Evolutionary conservation across 2,113 vertebrate species (phyloP).

Genomic region (Pica pica): DNA sequence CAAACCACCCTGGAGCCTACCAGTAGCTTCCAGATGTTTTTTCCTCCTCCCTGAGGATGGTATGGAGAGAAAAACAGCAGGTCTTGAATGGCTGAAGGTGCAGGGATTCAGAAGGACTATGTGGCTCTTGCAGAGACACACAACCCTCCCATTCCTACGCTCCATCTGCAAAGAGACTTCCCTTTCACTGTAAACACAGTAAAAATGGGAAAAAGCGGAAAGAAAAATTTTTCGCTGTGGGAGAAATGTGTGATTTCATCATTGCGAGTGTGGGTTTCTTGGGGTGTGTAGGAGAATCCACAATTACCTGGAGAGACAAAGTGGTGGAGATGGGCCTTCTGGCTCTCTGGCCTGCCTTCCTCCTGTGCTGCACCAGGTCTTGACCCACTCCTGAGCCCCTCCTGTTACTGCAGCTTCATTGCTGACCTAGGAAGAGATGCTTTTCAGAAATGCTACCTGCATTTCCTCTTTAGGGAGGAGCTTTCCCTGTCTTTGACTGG

Average conservation of each 20-base stretch:
- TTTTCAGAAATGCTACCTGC: not conserved
- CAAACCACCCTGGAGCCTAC: not conserved
- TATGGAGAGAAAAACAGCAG: not conserved
- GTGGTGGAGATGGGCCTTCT: not conserved
- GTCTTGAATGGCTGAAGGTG: not conserved
- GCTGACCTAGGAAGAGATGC: not conserved
- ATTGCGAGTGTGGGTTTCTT: not conserved
- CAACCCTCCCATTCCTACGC: not conserved
- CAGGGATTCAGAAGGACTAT: not conserved
- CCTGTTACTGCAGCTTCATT: not conserved
- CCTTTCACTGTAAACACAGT: conserved; percentile 4
- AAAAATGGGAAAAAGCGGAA: not conserved
- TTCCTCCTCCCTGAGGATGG: not conserved
- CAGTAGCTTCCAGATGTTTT: not conserved
- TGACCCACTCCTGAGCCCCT: not conserved
- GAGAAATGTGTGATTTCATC: conserved; percentile 46
- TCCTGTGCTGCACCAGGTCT: not conserved
- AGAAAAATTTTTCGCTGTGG: conserved; percentile 21
- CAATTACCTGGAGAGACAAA: not conserved
- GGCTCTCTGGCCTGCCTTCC: not conserved
- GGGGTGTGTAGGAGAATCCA: not conserved
- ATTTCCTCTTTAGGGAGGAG: not conserved
- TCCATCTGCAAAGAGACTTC: conserved; percentile 45
- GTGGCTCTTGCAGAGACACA: not conserved
- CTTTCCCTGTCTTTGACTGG: not conserved